Evolutionary conservation across 2,797 vertebrate genomes (phyloP).

Genomic region (Molossus molossus): DNA sequence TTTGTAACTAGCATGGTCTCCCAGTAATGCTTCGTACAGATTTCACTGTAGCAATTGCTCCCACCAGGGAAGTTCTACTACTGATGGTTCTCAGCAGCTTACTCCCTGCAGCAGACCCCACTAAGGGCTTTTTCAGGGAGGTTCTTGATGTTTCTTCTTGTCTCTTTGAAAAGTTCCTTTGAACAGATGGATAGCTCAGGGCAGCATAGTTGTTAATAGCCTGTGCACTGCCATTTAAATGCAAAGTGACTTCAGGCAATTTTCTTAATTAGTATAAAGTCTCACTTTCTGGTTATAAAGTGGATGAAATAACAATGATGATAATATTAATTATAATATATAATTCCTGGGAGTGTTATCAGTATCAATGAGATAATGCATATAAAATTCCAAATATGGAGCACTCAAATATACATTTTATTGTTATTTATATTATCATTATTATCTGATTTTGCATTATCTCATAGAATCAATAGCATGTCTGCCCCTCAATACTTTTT

Average conservation of each 20-base stretch:
- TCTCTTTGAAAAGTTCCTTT: neutral
- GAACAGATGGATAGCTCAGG: neutral
- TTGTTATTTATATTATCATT: neutral
- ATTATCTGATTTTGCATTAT: neutral
- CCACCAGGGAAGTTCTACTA: neutral
- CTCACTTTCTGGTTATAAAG: neutral
- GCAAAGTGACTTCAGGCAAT: neutral
- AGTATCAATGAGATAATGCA: neutral
- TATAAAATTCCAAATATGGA: conserved; percentile 1
- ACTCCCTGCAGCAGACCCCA: neutral
- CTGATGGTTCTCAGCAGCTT: neutral
- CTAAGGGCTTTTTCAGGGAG: neutral
- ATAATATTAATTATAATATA: neutral
- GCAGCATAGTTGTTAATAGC: neutral
- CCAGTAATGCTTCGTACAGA: neutral
- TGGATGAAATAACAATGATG: neutral
- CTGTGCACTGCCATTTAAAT: neutral
- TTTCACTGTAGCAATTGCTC: neutral
- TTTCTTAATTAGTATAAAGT: conserved; percentile 8
- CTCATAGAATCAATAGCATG: neutral
- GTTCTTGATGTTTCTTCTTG: neutral
- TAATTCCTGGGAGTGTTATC: neutral
- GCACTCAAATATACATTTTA: neutral
- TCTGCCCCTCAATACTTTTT: neutral
- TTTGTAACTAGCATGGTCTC: neutral